Percentiles rank a stretch among this genome's conserved stretches.
phyloP scores from a whole-genome alignment of 2,888 invertebrate genomes.

The Agriopis aurantiaria region DNA sequence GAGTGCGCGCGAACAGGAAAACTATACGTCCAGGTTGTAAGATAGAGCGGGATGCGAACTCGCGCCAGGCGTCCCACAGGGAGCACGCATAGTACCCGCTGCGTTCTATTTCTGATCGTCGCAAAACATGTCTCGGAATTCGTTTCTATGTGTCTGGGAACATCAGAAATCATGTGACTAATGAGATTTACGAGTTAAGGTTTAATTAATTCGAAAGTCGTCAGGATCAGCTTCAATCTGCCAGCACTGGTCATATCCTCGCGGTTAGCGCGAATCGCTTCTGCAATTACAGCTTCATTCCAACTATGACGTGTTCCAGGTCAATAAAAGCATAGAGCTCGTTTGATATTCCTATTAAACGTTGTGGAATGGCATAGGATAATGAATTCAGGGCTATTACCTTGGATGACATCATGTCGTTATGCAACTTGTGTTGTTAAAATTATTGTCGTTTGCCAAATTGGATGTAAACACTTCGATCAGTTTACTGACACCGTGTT shows the following conservation, averaged over 20 bases:
- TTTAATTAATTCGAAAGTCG: slow-evolving; percentile 49
- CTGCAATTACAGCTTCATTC: slow-evolving; percentile 54
- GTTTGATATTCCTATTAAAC: slow-evolving; percentile 61
- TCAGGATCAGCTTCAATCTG: slow-evolving; percentile 13
- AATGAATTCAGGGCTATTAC: slow-evolving; percentile 69
- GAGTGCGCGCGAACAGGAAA: slow-evolving; percentile 76
- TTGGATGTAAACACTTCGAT: slow-evolving; percentile 65
- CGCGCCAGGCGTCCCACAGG: slow-evolving; percentile 75
- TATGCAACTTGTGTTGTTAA: slow-evolving; percentile 66
- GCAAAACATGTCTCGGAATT: slow-evolving; percentile 86
- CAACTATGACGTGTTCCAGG: slow-evolving; percentile 55
- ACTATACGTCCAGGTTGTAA: slow-evolving; percentile 67
- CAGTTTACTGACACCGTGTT: slow-evolving; percentile 54
- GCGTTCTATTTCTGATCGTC: slow-evolving; percentile 84
- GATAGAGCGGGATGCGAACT: slow-evolving; percentile 73
- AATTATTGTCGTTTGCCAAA: slow-evolving; percentile 67
- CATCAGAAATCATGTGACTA: slow-evolving; percentile 84
- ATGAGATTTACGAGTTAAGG: slow-evolving; percentile 66
- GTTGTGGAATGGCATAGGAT: slow-evolving; percentile 62
- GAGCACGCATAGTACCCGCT: slow-evolving; percentile 82
- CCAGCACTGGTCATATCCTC: slow-evolving; percentile 33
- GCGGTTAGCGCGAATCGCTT: slow-evolving; percentile 47
- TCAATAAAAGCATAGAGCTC: slow-evolving; percentile 58
- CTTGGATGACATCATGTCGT: slow-evolving; percentile 65
- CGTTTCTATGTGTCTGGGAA: slow-evolving; percentile 84